Base-by-base conservation (phyloP, 2,888 invertebrate genomes). In the Macroteleia sp. region DNA sequence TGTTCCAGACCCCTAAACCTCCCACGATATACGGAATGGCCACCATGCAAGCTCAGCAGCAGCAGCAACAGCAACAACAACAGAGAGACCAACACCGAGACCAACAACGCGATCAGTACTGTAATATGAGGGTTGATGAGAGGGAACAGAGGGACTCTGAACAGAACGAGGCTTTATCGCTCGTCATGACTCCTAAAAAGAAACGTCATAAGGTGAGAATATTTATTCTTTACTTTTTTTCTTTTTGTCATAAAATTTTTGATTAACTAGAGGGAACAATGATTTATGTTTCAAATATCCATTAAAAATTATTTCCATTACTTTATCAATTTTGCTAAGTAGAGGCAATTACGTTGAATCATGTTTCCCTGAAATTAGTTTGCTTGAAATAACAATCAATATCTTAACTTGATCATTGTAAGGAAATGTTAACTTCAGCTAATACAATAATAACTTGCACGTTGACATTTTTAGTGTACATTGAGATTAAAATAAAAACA, bases 101-200 rank as follows among this genome's bases (percentile, higher is more conserved):
- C 62, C 85, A 87, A 83, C 87, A 87, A 78, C 86, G 89, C 19
- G 89, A 88, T 59, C 86, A 90, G 79, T 90, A 91, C 46, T 89
- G 89, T 82, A 87, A 87, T 77, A 69, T 91, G 81, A 87, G 91
- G 80, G 80, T 77, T 25, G 88, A 88, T 66, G 91, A 91, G 25
- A 84, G 91, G 57, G 91, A 91, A 73, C 89, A 83, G 77, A 88
- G 91, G 86, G 95, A 95, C 89, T 95, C 96, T 39, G 97, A 97
- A 91, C 97, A 97, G 91, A 97, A 97, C 91, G 98, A 98, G 91
- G 98, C 98, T 2, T 94, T 99, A 67, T 97, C 98, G 90, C 94
- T 98, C 86, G 98, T 99, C 71, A 97, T 98, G 83, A 96, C 97
- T 46, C 97, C 97, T 1, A 98, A 98, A 92, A 98, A 98, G 93